These are phyloP conservation scores for Pygmarrhopalites habei DNA, from an alignment of 1,140 invertebrate species.

Conservation along the genomic window DNA sequence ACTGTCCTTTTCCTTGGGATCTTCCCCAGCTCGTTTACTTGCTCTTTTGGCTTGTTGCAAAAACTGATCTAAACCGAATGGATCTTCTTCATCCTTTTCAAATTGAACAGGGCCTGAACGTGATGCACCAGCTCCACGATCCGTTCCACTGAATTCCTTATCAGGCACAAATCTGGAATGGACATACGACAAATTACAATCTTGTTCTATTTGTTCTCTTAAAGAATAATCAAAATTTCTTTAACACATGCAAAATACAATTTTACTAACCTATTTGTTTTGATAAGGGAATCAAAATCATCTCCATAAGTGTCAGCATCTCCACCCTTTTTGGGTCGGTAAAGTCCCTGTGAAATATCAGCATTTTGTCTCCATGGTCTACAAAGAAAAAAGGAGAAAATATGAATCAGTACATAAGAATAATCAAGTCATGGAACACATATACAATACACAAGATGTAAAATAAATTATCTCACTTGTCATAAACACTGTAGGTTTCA, in stretches of 20 bases:
- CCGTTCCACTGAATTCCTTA: slow-evolving; percentile 89
- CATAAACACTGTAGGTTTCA: slow-evolving; percentile 96
- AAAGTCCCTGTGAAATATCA: slow-evolving; percentile 78
- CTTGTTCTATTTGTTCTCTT: no score
- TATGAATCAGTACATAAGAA: neutral
- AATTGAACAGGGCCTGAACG: slow-evolving; percentile 83
- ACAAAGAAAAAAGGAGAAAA: slow-evolving; percentile 7
- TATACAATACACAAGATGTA: neutral
- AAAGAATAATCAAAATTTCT: no score
- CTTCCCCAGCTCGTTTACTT: slow-evolving; percentile 51
- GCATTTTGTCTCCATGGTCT: slow-evolving; percentile 73
- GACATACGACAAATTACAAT: no score
- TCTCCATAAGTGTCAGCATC: slow-evolving; percentile 88
- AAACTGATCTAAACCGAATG: slow-evolving; percentile 95
- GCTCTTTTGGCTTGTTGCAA: slow-evolving; percentile 86
- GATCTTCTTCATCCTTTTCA: slow-evolving; percentile 87
- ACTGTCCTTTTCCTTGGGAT: slow-evolving; percentile 35
- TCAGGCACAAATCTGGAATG: slow-evolving; percentile 82
- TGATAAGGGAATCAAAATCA: slow-evolving; percentile 73
- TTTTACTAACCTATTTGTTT: slow-evolving; percentile 64
- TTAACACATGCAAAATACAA: no score
- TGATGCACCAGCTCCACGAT: slow-evolving; percentile 55
- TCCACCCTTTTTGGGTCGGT: slow-evolving; percentile 75
- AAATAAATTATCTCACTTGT: slow-evolving; percentile 57
- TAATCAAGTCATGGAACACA: no score